Conservation (phyloP, 2,888 invertebrate species). For the Rhagonycha fulva region DNA sequence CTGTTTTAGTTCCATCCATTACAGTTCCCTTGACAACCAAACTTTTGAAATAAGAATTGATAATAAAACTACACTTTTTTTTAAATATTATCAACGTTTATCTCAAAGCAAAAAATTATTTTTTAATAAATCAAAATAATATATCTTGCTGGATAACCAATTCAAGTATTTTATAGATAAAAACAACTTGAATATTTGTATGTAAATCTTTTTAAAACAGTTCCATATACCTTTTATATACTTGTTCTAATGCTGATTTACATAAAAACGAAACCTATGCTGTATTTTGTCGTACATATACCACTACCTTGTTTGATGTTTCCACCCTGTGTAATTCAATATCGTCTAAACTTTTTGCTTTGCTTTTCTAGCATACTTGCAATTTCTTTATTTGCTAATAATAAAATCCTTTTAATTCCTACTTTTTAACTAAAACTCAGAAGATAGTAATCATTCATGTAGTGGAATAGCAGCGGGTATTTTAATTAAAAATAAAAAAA, state of each 20-base stretch:
- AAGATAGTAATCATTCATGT: background rate
- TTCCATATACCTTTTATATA: background rate
- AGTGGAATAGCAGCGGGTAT: background rate
- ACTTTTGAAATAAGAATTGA: conserved; percentile 20
- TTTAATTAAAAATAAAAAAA: background rate
- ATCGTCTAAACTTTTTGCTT: background rate
- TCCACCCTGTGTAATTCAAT: background rate
- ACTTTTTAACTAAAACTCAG: background rate
- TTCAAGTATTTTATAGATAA: background rate
- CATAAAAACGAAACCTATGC: background rate
- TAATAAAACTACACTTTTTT: conserved; percentile 4
- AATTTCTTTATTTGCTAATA: background rate
- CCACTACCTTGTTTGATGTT: background rate
- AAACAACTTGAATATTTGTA: background rate
- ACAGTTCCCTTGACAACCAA: conserved; percentile 33
- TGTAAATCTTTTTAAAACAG: background rate
- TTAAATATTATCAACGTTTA: background rate
- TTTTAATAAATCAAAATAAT: background rate
- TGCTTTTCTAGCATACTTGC: background rate
- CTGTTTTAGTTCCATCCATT: conserved; percentile 43
- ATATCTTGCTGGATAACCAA: background rate
- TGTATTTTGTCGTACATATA: background rate
- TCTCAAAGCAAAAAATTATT: background rate
- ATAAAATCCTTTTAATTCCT: background rate
- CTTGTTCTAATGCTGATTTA: background rate